A percentile compares a stretch with the other conserved stretches of the same genome.
Evolutionary conservation across 2,888 invertebrate genomes (phyloP).

Genomic region (Heliconius erato): DNA sequence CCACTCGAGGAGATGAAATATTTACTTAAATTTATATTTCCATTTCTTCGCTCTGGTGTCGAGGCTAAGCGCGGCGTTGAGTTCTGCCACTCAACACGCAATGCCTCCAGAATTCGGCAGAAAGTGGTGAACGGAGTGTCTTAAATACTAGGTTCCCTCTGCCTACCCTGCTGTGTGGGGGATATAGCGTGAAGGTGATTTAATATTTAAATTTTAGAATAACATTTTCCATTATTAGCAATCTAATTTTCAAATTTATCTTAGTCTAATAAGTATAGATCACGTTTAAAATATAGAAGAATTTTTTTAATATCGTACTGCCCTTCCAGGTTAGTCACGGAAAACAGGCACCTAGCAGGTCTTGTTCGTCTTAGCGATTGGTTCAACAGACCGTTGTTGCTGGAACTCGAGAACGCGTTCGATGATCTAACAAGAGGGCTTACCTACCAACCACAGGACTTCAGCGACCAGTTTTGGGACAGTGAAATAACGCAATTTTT

Average conservation of each 20-base stretch:
- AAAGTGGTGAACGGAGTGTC: too few relatives aligned
- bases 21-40: too few relatives aligned
- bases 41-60: too few relatives aligned
- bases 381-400: slow-evolving; percentile 88
- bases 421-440: slow-evolving; percentile 91
- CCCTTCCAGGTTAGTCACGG: slow-evolving; percentile 84
- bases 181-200: too few relatives aligned
- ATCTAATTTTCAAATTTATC: too few relatives aligned
- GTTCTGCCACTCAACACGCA: too few relatives aligned
- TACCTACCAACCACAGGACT: slow-evolving; percentile 90
- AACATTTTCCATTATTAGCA: too few relatives aligned
- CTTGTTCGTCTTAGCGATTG: slow-evolving; percentile 89
- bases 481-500: slow-evolving; percentile 87
- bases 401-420: slow-evolving; percentile 88
- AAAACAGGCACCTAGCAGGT: slow-evolving; percentile 83
- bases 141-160: too few relatives aligned
- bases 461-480: slow-evolving; percentile 92
- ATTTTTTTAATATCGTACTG: background rate
- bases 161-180: too few relatives aligned
- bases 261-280: background rate
- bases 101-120: too few relatives aligned
- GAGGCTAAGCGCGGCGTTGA: too few relatives aligned
- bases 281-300: background rate
- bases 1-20: too few relatives aligned
- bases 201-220: background rate